Evolutionary conservation across 2,797 vertebrate genomes (phyloP), one percentile per base, ranked within the genome.

Genomic region (Aldrovandia affinis): DNA sequence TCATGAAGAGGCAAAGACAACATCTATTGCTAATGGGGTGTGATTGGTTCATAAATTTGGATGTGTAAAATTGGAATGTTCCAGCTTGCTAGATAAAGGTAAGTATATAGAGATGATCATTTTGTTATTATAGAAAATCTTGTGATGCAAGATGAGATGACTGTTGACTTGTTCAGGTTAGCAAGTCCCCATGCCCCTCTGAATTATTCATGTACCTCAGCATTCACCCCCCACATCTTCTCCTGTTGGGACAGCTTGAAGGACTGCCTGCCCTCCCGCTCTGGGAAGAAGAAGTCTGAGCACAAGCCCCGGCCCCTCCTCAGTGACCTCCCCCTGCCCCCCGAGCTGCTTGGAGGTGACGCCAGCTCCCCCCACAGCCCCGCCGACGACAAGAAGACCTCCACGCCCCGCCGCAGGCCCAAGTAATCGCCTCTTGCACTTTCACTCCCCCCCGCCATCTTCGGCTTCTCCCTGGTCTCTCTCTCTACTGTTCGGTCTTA

Each of bases 251-350:
- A n/a, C 87, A 95, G 94, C 86, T 87, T 95, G 84, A 96, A 96
- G 85, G 94, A 95, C 54, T 82, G 73, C 75, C 82, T 85, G 8
- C 85, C 83, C 25, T 93, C 92, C 68, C 95, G 96, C 92, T 92
- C 95, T 36, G 96, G 95, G 85, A 99, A 98, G 93, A 97, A 97
- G 90, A 98, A 97, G 93, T 91, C 94, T 15, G 98, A 98, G 89
- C 96, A 94, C 92, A 99, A 98, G 91, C 93, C 96, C 14, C 96
- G 97, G 18, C 96, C 95, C 78, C 96, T 99, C 39, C 96, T 99
- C 83, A 92, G 95, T 1, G 98, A 99, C 89, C 93, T 99, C 86
- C 98, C 98, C 0, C 95, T 99, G 78, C 98, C 98, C 36, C 98
- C 98, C 4, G 96, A 98, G 90, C 94, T 98, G 83, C 95, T 94